These are phyloP conservation scores for Lutraria rhynchaena DNA, from an alignment of 1,140 invertebrate species.

Conservation along the genomic window DNA sequence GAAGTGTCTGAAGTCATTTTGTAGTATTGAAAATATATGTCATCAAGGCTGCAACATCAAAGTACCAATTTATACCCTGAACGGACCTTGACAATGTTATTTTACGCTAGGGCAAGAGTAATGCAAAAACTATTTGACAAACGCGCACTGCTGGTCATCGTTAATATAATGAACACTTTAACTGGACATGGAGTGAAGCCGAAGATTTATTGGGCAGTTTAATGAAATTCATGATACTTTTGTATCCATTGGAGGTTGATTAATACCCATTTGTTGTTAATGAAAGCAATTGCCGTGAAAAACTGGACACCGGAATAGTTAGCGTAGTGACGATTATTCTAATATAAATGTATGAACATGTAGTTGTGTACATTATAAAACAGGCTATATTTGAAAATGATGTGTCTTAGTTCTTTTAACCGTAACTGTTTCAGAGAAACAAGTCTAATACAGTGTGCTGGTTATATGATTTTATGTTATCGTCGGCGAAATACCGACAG, in stretches of 20 bases:
- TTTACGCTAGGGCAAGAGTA: conserved; percentile 12
- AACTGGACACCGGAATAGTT: no score
- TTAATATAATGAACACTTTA: conserved; percentile 16
- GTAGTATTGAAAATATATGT: conserved; percentile 18
- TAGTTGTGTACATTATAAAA: no score
- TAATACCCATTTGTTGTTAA: conserved; percentile 42
- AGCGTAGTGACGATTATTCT: no score
- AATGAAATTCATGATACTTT: conserved; percentile 32
- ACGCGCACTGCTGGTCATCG: conserved; percentile 14
- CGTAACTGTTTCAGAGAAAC: no score
- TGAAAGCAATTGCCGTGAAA: background rate
- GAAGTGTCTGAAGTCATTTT: conserved; percentile 17
- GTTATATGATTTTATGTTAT: no score
- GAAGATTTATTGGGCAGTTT: conserved; percentile 44
- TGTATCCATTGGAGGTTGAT: conserved; percentile 18
- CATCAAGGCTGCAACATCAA: conserved; percentile 36
- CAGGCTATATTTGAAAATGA: no score
- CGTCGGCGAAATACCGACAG: no score
- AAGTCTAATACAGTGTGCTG: no score
- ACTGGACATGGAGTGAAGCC: conserved; percentile 11
- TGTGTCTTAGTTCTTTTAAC: no score
- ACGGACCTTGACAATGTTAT: conserved; percentile 9
- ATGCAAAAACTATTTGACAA: conserved; percentile 37
- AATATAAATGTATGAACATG: no score
- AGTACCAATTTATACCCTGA: background rate